Percentiles rank a stretch among this genome's conserved stretches.
phyloP scores from a whole-genome alignment of 2,113 vertebrate species.

The Chlorocebus sabaeus region DNA sequence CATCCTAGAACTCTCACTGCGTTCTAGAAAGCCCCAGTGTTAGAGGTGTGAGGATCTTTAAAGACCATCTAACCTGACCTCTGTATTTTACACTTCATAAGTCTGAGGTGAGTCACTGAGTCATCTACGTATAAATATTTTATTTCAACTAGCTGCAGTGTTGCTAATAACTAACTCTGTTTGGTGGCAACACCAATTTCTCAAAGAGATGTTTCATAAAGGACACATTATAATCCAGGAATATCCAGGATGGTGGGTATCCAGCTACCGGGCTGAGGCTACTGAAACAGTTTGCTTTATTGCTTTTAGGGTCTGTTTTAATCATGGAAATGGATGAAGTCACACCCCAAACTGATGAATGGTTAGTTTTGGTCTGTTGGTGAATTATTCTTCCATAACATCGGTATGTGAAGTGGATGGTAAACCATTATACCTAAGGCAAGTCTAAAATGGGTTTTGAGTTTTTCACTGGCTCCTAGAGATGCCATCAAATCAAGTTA shows the following conservation, averaged over 20 bases:
- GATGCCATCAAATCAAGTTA: background rate
- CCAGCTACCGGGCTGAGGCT: background rate
- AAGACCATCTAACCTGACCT: background rate
- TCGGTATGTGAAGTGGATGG: background rate
- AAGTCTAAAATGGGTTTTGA: background rate
- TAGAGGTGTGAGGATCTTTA: background rate
- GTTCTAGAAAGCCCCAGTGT: rapidly evolving
- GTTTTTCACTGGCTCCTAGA: background rate
- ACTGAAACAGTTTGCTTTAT: background rate
- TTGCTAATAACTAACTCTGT: background rate
- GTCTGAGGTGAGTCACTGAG: background rate
- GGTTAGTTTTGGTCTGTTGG: slow-evolving; percentile 52
- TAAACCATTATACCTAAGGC: background rate
- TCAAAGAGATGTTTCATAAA: background rate
- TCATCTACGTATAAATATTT: background rate
- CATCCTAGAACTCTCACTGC: background rate
- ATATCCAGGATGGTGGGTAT: background rate
- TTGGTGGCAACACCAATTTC: background rate
- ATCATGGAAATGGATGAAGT: slow-evolving; percentile 5
- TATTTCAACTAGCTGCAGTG: background rate
- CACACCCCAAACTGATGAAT: background rate
- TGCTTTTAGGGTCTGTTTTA: background rate
- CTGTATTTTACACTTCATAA: background rate
- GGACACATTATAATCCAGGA: background rate
- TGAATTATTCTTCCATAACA: slow-evolving; percentile 14